Conservation (phyloP, 2,888 invertebrate genomes). For the Athetis lepigone region DNA sequence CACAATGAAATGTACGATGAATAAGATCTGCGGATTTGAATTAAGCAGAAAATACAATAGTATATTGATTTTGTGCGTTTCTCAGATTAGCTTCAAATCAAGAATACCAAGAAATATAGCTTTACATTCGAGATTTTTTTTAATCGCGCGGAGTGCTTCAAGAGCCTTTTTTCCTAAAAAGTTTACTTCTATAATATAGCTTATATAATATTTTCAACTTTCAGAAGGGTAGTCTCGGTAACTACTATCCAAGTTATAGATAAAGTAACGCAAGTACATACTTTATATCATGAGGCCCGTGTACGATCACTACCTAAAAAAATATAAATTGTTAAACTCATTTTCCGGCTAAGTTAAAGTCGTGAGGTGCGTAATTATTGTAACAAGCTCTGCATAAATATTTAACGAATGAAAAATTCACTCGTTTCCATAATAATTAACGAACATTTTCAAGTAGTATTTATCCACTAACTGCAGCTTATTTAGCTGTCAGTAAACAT, state of each 20-base stretch:
- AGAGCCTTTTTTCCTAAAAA: no score
- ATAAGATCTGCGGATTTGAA: constrained; percentile 23
- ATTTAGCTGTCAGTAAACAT: constrained; percentile 29
- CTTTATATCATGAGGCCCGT: constrained; percentile 8
- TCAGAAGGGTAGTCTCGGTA: no score
- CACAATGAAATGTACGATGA: constrained; percentile 18
- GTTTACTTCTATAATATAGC: no score
- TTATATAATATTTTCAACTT: no score
- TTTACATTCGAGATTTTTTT: no score
- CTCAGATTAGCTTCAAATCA: no score
- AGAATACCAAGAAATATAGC: no score
- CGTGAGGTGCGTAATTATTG: background rate
- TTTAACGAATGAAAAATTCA: background rate
- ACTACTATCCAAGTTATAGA: constrained; percentile 30
- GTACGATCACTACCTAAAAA: background rate
- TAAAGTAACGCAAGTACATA: constrained; percentile 24
- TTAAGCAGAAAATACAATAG: background rate
- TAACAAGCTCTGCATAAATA: background rate
- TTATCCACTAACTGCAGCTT: constrained; percentile 19
- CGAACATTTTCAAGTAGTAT: constrained; percentile 8
- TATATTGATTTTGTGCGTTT: no score
- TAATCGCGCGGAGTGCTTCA: no score
- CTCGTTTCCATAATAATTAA: constrained; percentile 2
- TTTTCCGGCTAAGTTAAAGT: no score
- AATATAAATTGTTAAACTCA: no score